phyloP scores from a whole-genome alignment of 1,140 invertebrate genomes.

The Leptoteleia sp. region DNA sequence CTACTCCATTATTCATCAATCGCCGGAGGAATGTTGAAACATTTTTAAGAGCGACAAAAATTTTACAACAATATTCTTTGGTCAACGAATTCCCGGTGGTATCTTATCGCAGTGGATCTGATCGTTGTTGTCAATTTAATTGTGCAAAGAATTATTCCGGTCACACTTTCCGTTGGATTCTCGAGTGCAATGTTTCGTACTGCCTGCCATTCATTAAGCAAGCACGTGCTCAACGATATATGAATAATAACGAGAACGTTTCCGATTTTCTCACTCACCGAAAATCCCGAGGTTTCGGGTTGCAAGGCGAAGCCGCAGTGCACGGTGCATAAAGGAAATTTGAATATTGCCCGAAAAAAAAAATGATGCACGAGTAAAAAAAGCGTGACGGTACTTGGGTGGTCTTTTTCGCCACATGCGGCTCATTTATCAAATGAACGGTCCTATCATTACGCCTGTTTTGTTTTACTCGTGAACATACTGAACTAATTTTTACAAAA shows the following conservation, averaged over 20 bases:
- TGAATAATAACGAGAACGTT: conserved; percentile 65
- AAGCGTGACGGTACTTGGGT: conserved; percentile 23
- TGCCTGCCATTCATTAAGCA: conserved; percentile 34
- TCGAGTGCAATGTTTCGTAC: not conserved
- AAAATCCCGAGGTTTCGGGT: no score
- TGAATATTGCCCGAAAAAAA: no score
- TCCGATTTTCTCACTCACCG: conserved; percentile 45
- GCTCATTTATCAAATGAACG: conserved; percentile 37
- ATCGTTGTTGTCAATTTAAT: no score
- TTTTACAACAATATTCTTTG: no score
- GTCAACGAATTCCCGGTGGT: no score
- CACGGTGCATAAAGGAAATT: no score
- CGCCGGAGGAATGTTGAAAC: no score
- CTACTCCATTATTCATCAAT: no score
- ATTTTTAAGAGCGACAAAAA: no score
- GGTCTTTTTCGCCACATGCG: conserved; percentile 38
- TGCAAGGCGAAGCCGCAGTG: no score
- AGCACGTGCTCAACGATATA: conserved; percentile 67
- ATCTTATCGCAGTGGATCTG: no score
- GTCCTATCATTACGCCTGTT: conserved; percentile 30
- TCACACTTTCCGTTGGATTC: conserved; percentile 18
- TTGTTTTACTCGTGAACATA: conserved; percentile 16
- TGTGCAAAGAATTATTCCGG: not conserved
- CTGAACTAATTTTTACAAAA: conserved; percentile 37
- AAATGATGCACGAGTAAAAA: no score